These are phyloP conservation scores for Amniataba percoides DNA, from an alignment of 2,797 vertebrate genomes.

Conservation along the genomic window DNA sequence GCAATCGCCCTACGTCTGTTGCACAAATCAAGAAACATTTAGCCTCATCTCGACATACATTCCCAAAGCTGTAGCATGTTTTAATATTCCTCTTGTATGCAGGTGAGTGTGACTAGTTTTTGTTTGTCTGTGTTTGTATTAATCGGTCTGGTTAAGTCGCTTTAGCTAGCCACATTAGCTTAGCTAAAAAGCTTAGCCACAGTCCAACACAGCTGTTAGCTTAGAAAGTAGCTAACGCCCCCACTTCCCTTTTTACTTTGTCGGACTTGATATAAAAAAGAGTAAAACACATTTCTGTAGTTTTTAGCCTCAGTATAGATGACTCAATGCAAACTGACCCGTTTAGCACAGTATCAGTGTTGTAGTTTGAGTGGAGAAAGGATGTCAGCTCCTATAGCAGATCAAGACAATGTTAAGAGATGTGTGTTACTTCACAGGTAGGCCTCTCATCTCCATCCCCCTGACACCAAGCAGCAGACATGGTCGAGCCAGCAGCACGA, in stretches of 20 bases:
- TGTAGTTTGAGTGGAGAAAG: neutral
- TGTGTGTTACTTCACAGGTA: neutral
- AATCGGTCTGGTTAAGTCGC: neutral
- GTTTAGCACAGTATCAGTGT: constrained; percentile 43
- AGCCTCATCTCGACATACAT: neutral
- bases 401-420: neutral
- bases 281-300: neutral
- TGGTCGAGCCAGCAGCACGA: constrained; percentile 78
- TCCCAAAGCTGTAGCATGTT: constrained; percentile 12
- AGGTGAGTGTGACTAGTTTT: constrained; percentile 54
- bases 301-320: neutral
- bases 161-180: constrained; percentile 54
- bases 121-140: neutral
- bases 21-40: neutral
- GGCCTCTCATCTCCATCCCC: neutral
- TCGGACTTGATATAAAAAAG: neutral
- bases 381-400: neutral
- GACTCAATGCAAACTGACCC: neutral
- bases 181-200: constrained; percentile 46
- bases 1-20: constrained; percentile 11
- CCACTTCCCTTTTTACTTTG: neutral
- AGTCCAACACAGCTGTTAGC: neutral
- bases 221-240: neutral
- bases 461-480: constrained; percentile 53
- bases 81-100: constrained; percentile 13